Evolutionary conservation across 2,888 invertebrate genomes (phyloP), one percentile per base, ranked within the genome.

Genomic region (Lochmaea capreae): DNA sequence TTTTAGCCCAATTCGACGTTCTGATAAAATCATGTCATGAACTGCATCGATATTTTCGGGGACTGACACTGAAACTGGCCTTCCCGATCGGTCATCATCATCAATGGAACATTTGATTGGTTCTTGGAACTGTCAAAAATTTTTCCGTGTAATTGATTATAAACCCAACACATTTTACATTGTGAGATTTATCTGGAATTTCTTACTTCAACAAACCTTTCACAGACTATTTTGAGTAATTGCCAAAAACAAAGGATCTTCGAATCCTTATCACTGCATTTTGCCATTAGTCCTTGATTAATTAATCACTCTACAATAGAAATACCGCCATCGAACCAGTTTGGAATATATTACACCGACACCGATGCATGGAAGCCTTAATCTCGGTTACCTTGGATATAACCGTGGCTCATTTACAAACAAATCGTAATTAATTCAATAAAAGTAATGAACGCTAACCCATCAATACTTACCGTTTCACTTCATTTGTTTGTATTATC

Each of bases 321-420:
- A 63, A 11, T 11, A 43, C 62, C 43, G 6, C 43, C 16, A 12
- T 63, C 11, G 42, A 63, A 63, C 62, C 43, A 18, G 61, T 61
- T 61, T 39, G 4, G 39, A 61, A 61, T 61, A 61, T n/a, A 61
- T 61, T 58, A 61, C 39, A 61, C 10, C n/a, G 61, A 61, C 61
- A n/a, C 39, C 6, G 33, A 61, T 16, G 26, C 54, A 57, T 66
- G 16, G 52, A 33, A 42, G 43, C 14, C 33, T 22, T 26, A 57
- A 71, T 33, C 62, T 43, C 22, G 58, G 71, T 71, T 54, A 54
- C 71, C 71, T 71, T 71, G 71, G 43, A 57, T 54, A 57, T 11
- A 65, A 18, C 57, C 26, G 14, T 16, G 11, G 8, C 10, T 67
- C 67, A 67, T 58, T 67, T 67, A 58, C 67, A 67, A 67, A 67